phyloP scores from a whole-genome alignment of 2,888 invertebrate genomes.

The Bursaphelenchus okinawaensis region DNA sequence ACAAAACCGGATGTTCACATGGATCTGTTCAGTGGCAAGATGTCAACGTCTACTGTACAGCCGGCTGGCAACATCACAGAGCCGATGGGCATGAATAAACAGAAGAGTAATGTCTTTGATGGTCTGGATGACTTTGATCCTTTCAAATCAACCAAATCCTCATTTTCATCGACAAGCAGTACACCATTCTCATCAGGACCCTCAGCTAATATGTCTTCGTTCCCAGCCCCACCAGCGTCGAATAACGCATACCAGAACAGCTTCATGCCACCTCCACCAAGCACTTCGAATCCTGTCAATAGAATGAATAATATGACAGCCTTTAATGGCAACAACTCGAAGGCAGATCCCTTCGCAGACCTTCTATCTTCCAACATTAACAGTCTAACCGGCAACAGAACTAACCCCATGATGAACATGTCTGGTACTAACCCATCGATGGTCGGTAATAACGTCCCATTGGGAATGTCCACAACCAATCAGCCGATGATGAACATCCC shows the following conservation, averaged over 20 bases:
- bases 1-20: not conserved
- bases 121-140: constrained; percentile 1
- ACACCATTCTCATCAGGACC: not conserved
- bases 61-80: not conserved
- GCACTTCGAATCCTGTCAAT: constrained; percentile 21
- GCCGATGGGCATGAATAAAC: not conserved
- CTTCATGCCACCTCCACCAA: constrained; percentile 21
- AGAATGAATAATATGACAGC: not conserved
- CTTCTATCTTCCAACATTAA: constrained; percentile 2
- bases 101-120: not conserved
- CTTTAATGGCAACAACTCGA: not conserved
- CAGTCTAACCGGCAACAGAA: not conserved
- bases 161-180: not conserved
- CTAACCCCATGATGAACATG: too few relatives aligned
- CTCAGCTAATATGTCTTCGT: not conserved
- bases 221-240: too few relatives aligned
- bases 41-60: not conserved
- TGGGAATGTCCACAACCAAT: not conserved
- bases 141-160: not conserved
- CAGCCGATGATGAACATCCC: not conserved
- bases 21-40: not conserved
- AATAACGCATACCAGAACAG: constrained; percentile 2
- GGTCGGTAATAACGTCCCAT: too few relatives aligned
- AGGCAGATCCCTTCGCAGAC: constrained; percentile 7
- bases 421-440: too few relatives aligned